Evolutionary conservation across 2,888 invertebrate genomes (phyloP).

Genomic region (Bimastos eiseni): DNA sequence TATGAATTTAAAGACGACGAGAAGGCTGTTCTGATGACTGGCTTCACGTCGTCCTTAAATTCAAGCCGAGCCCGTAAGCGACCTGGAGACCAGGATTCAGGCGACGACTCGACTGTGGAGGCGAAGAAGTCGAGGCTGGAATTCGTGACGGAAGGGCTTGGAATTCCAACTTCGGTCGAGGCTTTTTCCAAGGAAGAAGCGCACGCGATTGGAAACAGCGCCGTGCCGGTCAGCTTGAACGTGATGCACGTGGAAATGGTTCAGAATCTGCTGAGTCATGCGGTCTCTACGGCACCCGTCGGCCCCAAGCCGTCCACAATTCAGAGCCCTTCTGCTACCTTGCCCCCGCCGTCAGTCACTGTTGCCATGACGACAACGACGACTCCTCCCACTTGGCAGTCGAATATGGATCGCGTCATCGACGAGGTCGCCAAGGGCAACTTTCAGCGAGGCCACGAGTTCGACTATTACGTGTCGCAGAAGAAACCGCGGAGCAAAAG

Average conservation of each 20-base stretch:
- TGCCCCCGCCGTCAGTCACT: neutral
- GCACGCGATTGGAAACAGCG: neutral
- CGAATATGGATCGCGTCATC: slow-evolving; percentile 78
- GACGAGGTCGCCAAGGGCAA: slow-evolving; percentile 82
- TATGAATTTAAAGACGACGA: slow-evolving; percentile 44
- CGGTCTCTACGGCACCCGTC: neutral
- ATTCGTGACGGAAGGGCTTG: neutral
- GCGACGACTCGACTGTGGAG: neutral
- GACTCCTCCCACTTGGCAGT: slow-evolving; percentile 32
- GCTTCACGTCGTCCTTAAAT: too few species aligned
- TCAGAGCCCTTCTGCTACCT: neutral
- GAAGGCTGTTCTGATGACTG: slow-evolving; percentile 22
- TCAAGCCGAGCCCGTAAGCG: neutral
- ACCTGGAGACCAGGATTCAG: neutral
- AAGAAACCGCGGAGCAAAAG: slow-evolving; percentile 32
- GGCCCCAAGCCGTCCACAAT: neutral
- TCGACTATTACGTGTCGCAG: slow-evolving; percentile 33
- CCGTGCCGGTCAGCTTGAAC: neutral
- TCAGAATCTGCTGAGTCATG: neutral
- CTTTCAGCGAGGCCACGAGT: slow-evolving; percentile 48
- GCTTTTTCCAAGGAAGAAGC: neutral
- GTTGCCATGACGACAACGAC: neutral
- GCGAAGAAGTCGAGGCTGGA: slow-evolving; percentile 17
- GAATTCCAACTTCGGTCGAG: neutral
- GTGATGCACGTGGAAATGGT: neutral